Evolutionary conservation across 1,140 invertebrate species (phyloP), one percentile per base, ranked within the genome.

Genomic region (Heliconius himera): DNA sequence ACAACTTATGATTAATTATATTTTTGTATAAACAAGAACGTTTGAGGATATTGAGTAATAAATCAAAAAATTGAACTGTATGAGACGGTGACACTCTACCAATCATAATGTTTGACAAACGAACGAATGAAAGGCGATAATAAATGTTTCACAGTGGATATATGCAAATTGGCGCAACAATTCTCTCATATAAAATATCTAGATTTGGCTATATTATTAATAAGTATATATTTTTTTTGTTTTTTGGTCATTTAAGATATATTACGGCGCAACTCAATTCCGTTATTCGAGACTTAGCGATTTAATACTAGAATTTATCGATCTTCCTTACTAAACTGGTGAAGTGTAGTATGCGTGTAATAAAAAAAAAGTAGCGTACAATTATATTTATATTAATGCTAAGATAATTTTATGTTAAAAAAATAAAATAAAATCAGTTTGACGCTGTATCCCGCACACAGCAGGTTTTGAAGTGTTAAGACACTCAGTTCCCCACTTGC

Each of bases 81-180:
- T 49, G 74, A 76, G 74, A 76, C 74, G 60, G 4, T 76, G 74
- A 38, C 54, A 38, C 38, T 11, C 38, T 46, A 76, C 74, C 72
- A 78, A 84, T 83, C 76, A 83, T 81, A 87, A 85, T 77, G 85
- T 87, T 83, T 84, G 79, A 79, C 76, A 84, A 82, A 75, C 78
- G 82, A 81, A 79, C 77, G 82, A 78, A 83, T 76, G 81, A 84
- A 85, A 84, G 81, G 79, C 83, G 86, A 88, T 86, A 84, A 83
- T 83, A 79, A 84, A 88, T 82, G 82, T 82, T 86, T 81, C 83
- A 86, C 83, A 84, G 83, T 82, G 70, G 36, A 81, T 51, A 66
- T 76, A 66, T 76, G 77, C 70, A 74, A 70, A 77, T 77, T 72
- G 33, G 46, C 60, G 66, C 46, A 66, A 66, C 60, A 66, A 66